Evolutionary conservation across 2,888 invertebrate genomes (phyloP), one percentile per base, ranked within the genome.

Genomic region (Quadroppia sp.): DNA sequence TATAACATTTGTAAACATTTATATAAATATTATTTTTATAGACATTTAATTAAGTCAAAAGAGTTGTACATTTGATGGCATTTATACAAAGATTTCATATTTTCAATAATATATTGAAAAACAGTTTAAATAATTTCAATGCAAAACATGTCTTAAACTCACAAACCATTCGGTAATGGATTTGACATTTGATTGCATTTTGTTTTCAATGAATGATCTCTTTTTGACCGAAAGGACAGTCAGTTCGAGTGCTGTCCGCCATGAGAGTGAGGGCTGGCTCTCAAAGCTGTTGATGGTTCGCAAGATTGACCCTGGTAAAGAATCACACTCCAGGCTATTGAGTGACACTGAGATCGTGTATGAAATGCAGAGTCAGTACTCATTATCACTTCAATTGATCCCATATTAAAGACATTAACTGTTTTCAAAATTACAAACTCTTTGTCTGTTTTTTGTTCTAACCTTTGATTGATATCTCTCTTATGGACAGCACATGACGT

Each of bases 301-400:
- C 76, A 91, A 90, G 82, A 92, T 95, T 81, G 94, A 95, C 82
- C 93, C 94, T 6, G 93, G 94, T 1, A 94, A 94, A 83, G 94
- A 95, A 82, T 91, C 96, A 2, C 98, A 98, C 83, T 97, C 97
- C 80, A 89, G 94, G 77, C 92, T 96, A 89, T 87, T 98, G 69
- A 94, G 96, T 80, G 94, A 94, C 84, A 96, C 96, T 84, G 97
- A 97, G 84, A 88, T 90, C 75, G 90, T 99, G 80, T 98, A 94
- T 84, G 94, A 96, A 77, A 86, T 98, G 75, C 92, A 95, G 82
- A 77, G 78, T 79, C 76, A 73, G 74, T 70, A 32, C 9, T 70
- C 6, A 48, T 25, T 70, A 25, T 23, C 53, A 53, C 9, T 25
- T 53, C 23, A 23, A 17, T 50, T 36, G 28, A 53, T 73, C 30